Conservation (phyloP, 2,797 vertebrate genomes). For the Chiroxiphia lanceolata region DNA sequence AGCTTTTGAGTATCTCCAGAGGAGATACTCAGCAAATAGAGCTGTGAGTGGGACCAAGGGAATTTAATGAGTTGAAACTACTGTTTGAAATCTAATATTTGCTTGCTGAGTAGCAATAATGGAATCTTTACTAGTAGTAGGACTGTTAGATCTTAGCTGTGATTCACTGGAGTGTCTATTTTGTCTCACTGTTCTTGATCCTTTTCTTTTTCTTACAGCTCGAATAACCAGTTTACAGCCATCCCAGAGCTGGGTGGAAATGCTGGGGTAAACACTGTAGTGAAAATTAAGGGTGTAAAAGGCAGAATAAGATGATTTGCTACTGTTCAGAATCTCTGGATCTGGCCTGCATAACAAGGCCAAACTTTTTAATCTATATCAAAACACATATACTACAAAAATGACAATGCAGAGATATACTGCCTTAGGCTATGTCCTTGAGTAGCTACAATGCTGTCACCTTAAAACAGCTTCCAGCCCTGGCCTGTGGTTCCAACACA, state of each 20-base stretch:
- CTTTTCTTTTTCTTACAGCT: neutral
- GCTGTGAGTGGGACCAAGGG: neutral
- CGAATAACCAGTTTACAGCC: neutral
- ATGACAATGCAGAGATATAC: neutral
- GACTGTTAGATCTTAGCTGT: neutral
- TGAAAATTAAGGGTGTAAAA: neutral
- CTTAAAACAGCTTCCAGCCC: neutral
- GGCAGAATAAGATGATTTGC: neutral
- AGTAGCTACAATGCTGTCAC: neutral
- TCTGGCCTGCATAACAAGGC: neutral
- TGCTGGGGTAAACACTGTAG: neutral
- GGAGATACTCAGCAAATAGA: neutral
- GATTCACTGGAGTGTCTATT: neutral
- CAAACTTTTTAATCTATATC: neutral
- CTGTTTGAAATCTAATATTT: neutral
- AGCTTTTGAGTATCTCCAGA: neutral
- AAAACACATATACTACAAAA: neutral
- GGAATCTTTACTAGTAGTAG: neutral
- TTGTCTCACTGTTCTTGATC: neutral
- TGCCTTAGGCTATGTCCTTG: neutral
- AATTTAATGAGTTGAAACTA: neutral
- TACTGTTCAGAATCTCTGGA: neutral
- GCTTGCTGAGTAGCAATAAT: neutral
- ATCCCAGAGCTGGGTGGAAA: neutral
- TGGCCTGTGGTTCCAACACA: neutral